Evolutionary conservation across 92 coral and sea anemone species (phyloP).

Genomic region (Pocillopora grandis): DNA sequence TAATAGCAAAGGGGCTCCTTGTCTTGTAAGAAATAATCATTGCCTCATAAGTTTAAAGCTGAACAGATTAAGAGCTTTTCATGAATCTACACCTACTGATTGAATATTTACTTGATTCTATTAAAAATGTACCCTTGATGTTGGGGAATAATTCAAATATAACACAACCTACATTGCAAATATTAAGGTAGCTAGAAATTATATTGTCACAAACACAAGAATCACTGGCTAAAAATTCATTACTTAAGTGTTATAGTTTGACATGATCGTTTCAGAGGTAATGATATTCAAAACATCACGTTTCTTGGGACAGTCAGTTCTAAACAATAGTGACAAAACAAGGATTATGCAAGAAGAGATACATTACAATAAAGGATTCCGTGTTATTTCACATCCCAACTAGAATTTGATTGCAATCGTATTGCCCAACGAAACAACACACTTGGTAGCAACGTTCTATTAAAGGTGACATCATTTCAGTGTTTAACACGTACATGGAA

Average conservation of each 20-base stretch:
- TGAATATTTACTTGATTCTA: slow-evolving; percentile 2
- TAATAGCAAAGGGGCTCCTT: neutral
- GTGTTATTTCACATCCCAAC: neutral
- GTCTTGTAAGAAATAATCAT: neutral
- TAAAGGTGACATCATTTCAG: slow-evolving; percentile 24
- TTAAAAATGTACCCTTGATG: neutral
- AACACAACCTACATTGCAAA: neutral
- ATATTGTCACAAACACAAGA: neutral
- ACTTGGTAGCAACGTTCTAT: slow-evolving; percentile 8
- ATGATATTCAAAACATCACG: neutral
- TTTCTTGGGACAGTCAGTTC: neutral
- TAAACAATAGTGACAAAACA: neutral
- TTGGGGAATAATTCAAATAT: neutral
- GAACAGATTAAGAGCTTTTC: too few relatives aligned
- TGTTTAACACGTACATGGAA: slow-evolving; percentile 18
- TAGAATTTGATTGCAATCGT: neutral
- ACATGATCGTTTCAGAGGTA: neutral
- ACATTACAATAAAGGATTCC: neutral
- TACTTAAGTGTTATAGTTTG: neutral
- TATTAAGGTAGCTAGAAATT: slow-evolving; percentile 25
- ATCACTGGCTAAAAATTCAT: neutral
- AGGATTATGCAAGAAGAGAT: neutral
- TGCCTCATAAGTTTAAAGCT: neutral
- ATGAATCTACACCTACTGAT: neutral
- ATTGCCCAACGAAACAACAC: slow-evolving; percentile 13